phyloP scores from a whole-genome alignment of 2,113 vertebrate species.

The Oreotrochilus melanogaster region DNA sequence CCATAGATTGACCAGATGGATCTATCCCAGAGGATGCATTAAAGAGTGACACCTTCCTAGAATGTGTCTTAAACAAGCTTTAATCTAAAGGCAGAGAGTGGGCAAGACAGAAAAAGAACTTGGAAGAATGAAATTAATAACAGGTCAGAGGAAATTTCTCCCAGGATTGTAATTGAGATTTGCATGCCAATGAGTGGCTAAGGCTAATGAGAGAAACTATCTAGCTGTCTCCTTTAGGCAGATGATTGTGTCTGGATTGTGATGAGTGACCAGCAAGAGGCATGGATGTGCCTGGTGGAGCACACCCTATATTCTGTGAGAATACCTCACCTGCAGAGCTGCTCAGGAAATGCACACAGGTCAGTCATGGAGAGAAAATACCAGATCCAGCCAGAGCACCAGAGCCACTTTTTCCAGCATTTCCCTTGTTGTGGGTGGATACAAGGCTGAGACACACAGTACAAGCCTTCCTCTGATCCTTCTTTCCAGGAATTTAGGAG shows the following conservation, averaged over 20 bases:
- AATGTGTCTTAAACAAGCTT: not conserved
- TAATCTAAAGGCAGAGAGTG: not conserved
- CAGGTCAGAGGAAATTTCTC: not conserved
- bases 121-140: not conserved
- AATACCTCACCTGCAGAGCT: not conserved
- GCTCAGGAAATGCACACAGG: not conserved
- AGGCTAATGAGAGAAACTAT: not conserved
- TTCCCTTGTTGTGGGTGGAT: not conserved
- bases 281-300: not conserved
- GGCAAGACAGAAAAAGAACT: not conserved
- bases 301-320: not conserved
- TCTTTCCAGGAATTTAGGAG: not conserved
- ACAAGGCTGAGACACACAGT: not conserved
- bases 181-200: not conserved
- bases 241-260: not conserved
- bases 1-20: not conserved
- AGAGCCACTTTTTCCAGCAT: not conserved
- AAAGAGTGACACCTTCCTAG: not conserved
- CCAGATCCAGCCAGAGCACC: accelerated
- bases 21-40: not conserved
- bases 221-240: not conserved
- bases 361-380: not conserved
- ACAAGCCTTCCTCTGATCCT: not conserved
- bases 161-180: not conserved
- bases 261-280: not conserved